Percentiles rank a stretch among this genome's conserved stretches.
These are phyloP conservation scores for Gnathonemus echidnorhynchus DNA, from an alignment of 2,113 vertebrate genomes.

Conservation along the genomic window DNA sequence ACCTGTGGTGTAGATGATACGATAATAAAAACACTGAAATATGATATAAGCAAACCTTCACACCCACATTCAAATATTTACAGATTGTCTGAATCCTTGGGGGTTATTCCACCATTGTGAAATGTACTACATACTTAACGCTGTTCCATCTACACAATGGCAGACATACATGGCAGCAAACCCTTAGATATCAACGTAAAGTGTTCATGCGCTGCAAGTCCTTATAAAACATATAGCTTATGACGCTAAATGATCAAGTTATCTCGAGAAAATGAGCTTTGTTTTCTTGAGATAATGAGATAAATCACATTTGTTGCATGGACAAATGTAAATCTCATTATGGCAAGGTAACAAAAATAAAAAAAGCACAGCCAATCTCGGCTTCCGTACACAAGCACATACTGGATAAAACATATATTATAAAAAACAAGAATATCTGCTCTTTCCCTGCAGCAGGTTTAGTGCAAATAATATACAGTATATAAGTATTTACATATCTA, in stretches of 20 bases:
- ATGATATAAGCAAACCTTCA: neutral
- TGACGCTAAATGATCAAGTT: neutral
- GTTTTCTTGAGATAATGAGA: neutral
- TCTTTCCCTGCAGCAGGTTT: neutral
- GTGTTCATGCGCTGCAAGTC: neutral
- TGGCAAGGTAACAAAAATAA: neutral
- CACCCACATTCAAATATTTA: neutral
- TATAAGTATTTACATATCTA: neutral
- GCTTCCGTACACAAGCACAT: neutral
- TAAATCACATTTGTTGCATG: neutral
- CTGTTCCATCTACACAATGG: neutral
- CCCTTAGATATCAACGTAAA: neutral
- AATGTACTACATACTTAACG: neutral
- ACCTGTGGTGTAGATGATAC: neutral
- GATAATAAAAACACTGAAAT: neutral
- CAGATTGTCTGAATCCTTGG: neutral
- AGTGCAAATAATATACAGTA: neutral
- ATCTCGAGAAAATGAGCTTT: neutral
- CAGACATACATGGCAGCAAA: neutral
- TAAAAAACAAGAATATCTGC: neutral
- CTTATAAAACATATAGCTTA: neutral
- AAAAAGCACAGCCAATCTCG: neutral
- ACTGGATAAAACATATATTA: neutral
- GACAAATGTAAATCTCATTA: neutral
- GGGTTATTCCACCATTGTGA: neutral